These are phyloP conservation scores for Engystomops pustulosus DNA, from an alignment of 2,113 vertebrate genomes.

Conservation along the genomic window DNA sequence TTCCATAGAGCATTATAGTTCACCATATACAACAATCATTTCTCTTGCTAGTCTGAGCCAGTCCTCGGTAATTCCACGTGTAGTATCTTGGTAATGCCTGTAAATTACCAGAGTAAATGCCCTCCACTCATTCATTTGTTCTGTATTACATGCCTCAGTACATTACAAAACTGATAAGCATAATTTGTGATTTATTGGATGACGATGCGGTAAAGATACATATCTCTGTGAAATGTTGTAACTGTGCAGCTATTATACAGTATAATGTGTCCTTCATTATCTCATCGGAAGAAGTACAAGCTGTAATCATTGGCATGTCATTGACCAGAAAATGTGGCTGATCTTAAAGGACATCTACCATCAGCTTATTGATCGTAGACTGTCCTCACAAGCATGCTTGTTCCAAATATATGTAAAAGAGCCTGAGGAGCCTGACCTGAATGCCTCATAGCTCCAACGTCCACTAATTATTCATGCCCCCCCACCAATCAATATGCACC, in stretches of 20 bases:
- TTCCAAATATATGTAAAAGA: too few relatives aligned
- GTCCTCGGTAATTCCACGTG: neutral
- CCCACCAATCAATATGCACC: too few relatives aligned
- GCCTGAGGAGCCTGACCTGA: too few relatives aligned
- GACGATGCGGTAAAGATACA: conserved; percentile 11
- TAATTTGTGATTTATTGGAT: conserved; percentile 25
- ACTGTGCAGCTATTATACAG: conserved; percentile 30
- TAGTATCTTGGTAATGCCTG: neutral
- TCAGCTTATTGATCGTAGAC: too few relatives aligned
- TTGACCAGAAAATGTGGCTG: neutral
- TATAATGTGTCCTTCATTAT: neutral
- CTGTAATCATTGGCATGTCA: neutral
- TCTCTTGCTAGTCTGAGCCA: neutral
- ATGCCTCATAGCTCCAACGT: too few relatives aligned
- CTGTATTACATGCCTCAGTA: conserved; percentile 25
- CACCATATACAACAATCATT: neutral
- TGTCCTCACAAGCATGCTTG: too few relatives aligned
- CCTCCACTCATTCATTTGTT: conserved; percentile 27
- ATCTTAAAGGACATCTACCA: too few relatives aligned
- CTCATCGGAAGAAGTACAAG: neutral
- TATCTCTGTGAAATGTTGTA: conserved; percentile 14
- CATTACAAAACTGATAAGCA: conserved; percentile 32
- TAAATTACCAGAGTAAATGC: neutral
- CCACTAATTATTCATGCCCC: too few relatives aligned
- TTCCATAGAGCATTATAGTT: neutral